Evolutionary conservation across 2,113 vertebrate species (phyloP), one percentile per base, ranked within the genome.

Genomic region (Camarhynchus parvulus): DNA sequence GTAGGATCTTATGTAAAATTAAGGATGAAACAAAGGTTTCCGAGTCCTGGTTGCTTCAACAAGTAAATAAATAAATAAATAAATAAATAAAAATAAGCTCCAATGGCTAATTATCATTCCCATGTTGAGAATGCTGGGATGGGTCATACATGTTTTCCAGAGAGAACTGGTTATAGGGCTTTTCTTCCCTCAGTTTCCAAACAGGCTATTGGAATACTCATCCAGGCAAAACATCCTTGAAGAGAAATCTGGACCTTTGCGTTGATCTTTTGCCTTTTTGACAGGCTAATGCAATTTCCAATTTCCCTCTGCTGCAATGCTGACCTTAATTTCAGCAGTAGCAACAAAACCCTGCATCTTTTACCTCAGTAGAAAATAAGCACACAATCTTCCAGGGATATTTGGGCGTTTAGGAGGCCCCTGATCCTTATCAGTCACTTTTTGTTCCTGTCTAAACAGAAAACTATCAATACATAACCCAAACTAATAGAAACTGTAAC

Each of bases 211-310:
- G 42, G 68, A 88, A 94, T 21, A 44, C 4, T 42, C 44, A 63
- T 27, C 9, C 18, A 47, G 30, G 11, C 39, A 55, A 95, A 28
- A 62, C 22, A 47, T 15, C 55, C 31, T 61, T 59, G 46, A 53
- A 41, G 3, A 79, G 31, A 73, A 89, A 91, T 49, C 23, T 14
- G 50, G 70, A 85, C 52, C 25, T 94, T 47, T 83, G 56, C 56
- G 61, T 4, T 78, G 64, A 86, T 56, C 93, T 88, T 90, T 81
- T 86, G 47, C 42, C 52, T n/a, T 49, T 89, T 88, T 92, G 85
- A 80, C 68, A 81, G 27, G 22, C 11, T 90, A 95, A 92, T 66
- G 28, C 7, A 66, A 87, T 95, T 88, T 94, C 46, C 89, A 89
- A 8, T 92, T 94, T 76, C 53, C 20, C 33, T 42, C 75, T 92